phyloP scores from a whole-genome alignment of 2,888 invertebrate species.

The Drosophila recens region DNA sequence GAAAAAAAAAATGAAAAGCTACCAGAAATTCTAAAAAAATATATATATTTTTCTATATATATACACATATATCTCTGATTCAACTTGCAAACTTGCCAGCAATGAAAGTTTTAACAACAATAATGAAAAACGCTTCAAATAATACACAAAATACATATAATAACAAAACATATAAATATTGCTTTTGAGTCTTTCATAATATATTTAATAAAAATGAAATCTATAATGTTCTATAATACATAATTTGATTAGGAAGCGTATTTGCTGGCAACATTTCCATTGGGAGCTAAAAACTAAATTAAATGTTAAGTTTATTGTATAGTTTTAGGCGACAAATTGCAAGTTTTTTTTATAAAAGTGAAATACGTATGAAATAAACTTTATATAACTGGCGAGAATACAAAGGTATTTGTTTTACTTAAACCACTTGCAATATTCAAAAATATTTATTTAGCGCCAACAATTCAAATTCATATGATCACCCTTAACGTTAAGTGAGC shows the following conservation, averaged over 20 bases:
- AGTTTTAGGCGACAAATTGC: slow-evolving; percentile 72
- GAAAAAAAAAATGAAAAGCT: neutral
- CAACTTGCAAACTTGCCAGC: slow-evolving; percentile 56
- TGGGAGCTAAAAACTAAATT: slow-evolving; percentile 45
- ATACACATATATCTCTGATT: slow-evolving; percentile 41
- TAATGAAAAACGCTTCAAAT: slow-evolving; percentile 45
- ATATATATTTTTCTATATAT: slow-evolving; percentile 7
- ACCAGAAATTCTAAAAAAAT: slow-evolving; percentile 38
- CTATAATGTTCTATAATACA: slow-evolving; percentile 34
- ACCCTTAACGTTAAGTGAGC: slow-evolving; percentile 18
- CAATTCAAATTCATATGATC: neutral
- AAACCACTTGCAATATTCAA: neutral
- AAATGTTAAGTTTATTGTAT: slow-evolving; percentile 78
- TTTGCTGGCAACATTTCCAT: slow-evolving; percentile 34
- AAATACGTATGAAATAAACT: slow-evolving; percentile 62
- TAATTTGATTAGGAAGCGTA: slow-evolving; percentile 25
- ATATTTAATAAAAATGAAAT: slow-evolving; percentile 21
- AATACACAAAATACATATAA: slow-evolving; percentile 26
- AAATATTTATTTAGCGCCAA: neutral
- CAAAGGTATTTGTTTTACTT: slow-evolving; percentile 2
- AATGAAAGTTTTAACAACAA: slow-evolving; percentile 37
- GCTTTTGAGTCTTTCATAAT: slow-evolving; percentile 82
- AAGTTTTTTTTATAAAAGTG: slow-evolving; percentile 59
- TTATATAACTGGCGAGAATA: slow-evolving; percentile 69
- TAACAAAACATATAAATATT: slow-evolving; percentile 57